phyloP scores from a whole-genome alignment of 2,797 vertebrate species.

The Acrossocheilus wenchowensis region DNA sequence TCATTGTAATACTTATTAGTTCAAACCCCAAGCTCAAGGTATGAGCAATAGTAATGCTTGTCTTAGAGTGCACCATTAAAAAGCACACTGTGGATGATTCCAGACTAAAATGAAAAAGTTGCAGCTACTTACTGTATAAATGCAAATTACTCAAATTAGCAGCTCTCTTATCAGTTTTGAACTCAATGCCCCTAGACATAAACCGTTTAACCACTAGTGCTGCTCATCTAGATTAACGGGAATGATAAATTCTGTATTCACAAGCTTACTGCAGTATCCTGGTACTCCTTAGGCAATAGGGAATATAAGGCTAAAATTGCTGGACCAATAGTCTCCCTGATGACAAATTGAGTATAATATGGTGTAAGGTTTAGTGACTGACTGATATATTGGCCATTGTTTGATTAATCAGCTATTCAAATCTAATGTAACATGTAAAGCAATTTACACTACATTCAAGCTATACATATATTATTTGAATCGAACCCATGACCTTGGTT shows the following conservation, averaged over 20 bases:
- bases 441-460: background rate
- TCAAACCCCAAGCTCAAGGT: background rate
- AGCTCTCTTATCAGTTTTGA: constrained; percentile 22
- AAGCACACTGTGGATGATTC: background rate
- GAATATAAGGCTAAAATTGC: background rate
- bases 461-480: background rate
- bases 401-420: background rate
- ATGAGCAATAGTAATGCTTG: background rate
- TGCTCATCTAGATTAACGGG: background rate
- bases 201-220: constrained; percentile 14
- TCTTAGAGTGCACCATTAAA: constrained; percentile 1
- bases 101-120: background rate
- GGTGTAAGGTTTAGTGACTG: background rate
- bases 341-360: background rate
- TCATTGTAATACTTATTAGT: background rate
- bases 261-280: constrained; percentile 4
- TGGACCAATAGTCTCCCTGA: background rate
- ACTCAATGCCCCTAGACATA: background rate
- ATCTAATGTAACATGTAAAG: background rate
- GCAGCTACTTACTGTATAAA: constrained; percentile 3
- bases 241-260: background rate
- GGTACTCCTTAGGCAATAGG: background rate
- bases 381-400: background rate
- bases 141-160: constrained; percentile 23
- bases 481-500: background rate